These are phyloP conservation scores for Dryas iulia DNA, from an alignment of 1,140 invertebrate species.

Conservation along the genomic window DNA sequence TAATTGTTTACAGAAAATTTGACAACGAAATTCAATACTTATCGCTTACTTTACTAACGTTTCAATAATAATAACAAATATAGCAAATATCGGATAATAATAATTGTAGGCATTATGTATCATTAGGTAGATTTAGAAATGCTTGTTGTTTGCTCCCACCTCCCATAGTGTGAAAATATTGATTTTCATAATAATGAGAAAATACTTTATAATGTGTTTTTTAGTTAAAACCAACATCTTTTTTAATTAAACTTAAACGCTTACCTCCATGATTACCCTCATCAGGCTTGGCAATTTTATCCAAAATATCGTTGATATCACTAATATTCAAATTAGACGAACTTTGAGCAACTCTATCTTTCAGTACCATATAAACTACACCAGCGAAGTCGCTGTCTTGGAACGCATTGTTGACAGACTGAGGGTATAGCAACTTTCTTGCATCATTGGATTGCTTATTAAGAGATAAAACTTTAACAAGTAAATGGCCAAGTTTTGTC, in stretches of 20 bases:
- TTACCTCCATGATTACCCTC: slow-evolving; percentile 56
- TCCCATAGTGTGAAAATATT: too few species aligned
- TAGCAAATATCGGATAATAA: too few species aligned
- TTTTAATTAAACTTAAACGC: slow-evolving; percentile 19
- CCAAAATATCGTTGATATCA: slow-evolving; percentile 55
- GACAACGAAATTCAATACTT: too few species aligned
- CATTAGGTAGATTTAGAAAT: too few species aligned
- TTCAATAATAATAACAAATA: slow-evolving; percentile 34
- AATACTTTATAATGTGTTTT: too few species aligned
- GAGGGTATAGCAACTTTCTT: slow-evolving; percentile 51
- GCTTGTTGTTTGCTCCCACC: too few species aligned
- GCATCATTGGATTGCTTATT: slow-evolving; percentile 51
- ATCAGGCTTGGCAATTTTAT: slow-evolving; percentile 55
- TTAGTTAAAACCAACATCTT: neutral
- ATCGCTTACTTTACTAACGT: too few species aligned
- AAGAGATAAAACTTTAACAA: slow-evolving; percentile 58
- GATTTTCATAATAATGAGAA: too few species aligned
- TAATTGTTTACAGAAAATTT: too few species aligned
- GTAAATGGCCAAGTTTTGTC: slow-evolving; percentile 50
- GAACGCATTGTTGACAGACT: slow-evolving; percentile 40
- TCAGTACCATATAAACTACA: slow-evolving; percentile 54
- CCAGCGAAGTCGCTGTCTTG: slow-evolving; percentile 57
- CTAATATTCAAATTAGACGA: slow-evolving; percentile 41
- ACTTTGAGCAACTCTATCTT: slow-evolving; percentile 42
- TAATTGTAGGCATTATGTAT: too few species aligned